Evolutionary conservation across 2,797 vertebrate species (phyloP), one percentile per base, ranked within the genome.

Genomic region (Ceryle rudis): DNA sequence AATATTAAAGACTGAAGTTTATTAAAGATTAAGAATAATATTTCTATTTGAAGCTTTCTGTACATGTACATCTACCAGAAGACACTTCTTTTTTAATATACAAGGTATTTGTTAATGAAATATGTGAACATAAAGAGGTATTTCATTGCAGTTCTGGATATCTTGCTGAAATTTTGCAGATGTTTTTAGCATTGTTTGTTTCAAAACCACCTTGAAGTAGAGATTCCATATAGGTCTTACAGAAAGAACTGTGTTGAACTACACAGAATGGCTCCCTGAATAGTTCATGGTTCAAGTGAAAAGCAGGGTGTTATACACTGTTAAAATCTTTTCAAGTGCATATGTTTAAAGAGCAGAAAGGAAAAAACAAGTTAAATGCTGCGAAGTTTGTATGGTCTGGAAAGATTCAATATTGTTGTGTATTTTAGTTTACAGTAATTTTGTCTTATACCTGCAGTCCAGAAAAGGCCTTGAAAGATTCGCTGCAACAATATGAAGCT

Each of bases 391-490:
- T 61, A 5, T 19, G 10, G 5, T 78, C 67, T 58, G 29, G 16
- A 82, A 92, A 83, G 37, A 65, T 90, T 74, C 54, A 72, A 37
- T 81, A 21, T 42, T 90, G 25, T 17, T 91, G 25, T 88, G 49
- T 51, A 58, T 93, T 96, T 96, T 88, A 65, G n/a, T 88, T 89
- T 81, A 16, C 33, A n/a, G 2, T 74, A 51, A 81, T 95, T 71
- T 93, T 78, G 46, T 95, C 65, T 95, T 96, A 35, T 58, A 62
- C 22, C 8, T 28, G 25, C 84, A 99, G 99, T 95, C 99, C 99
- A 87, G 99, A 99, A 97, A 99, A 98, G 86, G 98, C 99, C 55
- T 98, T 99, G 95, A 99, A 99, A 97, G 98, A 98, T 90, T 99
- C 99, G 10, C 98, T 99, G 46, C 99, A 99, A 97, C 98, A 98